These are phyloP conservation scores for Tryphoninae sp. DNA, from an alignment of 2,888 invertebrate genomes.

Conservation along the genomic window DNA sequence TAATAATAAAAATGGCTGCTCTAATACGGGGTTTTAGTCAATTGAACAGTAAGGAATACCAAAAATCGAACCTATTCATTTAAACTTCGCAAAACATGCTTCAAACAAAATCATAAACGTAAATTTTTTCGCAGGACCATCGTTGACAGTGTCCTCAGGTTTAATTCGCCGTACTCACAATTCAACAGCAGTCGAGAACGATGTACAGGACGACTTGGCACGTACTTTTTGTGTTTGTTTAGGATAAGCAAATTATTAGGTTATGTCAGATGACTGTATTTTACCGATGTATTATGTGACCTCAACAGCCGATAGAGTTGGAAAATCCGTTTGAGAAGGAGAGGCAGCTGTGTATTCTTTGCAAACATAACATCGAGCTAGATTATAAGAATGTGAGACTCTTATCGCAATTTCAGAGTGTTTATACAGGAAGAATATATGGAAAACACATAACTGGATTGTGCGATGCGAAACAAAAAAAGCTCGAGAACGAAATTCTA, in stretches of 20 bases:
- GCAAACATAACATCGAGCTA: constrained; percentile 90
- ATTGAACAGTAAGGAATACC: constrained; percentile 24
- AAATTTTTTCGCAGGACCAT: constrained; percentile 40
- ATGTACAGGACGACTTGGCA: constrained; percentile 48
- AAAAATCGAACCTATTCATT: constrained; percentile 3
- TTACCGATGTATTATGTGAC: not conserved
- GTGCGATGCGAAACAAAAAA: constrained; percentile 90
- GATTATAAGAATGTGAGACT: constrained; percentile 96
- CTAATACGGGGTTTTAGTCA: constrained; percentile 21
- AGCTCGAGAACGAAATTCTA: constrained; percentile 88
- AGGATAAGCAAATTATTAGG: constrained; percentile 1
- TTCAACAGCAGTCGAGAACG: not conserved
- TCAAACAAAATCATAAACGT: not conserved
- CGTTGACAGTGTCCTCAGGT: constrained; percentile 26
- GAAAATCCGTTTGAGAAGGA: constrained; percentile 91
- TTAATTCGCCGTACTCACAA: constrained; percentile 35
- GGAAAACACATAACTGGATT: constrained; percentile 96
- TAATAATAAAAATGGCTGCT: constrained; percentile 29
- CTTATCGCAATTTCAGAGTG: constrained; percentile 97
- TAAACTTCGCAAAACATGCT: not conserved
- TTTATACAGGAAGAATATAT: constrained; percentile 96
- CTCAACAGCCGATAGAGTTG: constrained; percentile 70
- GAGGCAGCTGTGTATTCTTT: constrained; percentile 89
- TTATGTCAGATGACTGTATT: constrained; percentile 18
- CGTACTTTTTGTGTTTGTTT: constrained; percentile 14